Evolutionary conservation across 2,888 invertebrate species (phyloP).

Genomic region (Cataglyphis livida): DNA sequence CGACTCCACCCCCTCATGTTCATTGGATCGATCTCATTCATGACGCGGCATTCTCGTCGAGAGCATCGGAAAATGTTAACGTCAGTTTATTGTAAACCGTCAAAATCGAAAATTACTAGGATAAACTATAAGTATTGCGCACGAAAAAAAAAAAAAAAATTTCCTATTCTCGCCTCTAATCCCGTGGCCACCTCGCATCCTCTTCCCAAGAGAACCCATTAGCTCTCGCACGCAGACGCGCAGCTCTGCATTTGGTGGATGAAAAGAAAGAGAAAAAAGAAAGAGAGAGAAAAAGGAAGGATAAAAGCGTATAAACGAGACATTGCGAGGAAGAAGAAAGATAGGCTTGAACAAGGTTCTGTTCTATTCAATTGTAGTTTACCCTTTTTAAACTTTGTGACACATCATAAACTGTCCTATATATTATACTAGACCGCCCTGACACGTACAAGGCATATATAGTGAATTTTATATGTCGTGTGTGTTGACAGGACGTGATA

Average conservation of each 20-base stretch:
- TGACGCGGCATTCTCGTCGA: slow-evolving; percentile 5
- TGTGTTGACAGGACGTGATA: not conserved
- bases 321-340: slow-evolving; percentile 22
- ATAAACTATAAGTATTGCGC: slow-evolving; percentile 31
- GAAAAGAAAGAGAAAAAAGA: slow-evolving; percentile 22
- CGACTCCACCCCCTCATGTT: slow-evolving; percentile 20
- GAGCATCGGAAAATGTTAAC: slow-evolving; percentile 59
- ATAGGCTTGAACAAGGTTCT: slow-evolving; percentile 37
- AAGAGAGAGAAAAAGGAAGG: slow-evolving; percentile 40
- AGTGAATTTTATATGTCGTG: not conserved
- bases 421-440: not conserved
- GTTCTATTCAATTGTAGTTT: not conserved
- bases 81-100: slow-evolving; percentile 36
- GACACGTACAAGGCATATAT: not conserved
- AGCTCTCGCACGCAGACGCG: slow-evolving; percentile 71
- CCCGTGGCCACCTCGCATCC: slow-evolving; percentile 29
- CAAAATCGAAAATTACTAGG: slow-evolving; percentile 61
- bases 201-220: slow-evolving; percentile 66
- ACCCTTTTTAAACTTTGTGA: not conserved
- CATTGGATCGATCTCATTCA: slow-evolving; percentile 19
- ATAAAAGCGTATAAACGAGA: slow-evolving; percentile 13
- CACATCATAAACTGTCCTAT: not conserved
- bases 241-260: slow-evolving; percentile 62
- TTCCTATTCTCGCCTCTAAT: slow-evolving; percentile 60
- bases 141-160: slow-evolving; percentile 64